These are phyloP conservation scores for Aphelenchoides avenae DNA, from an alignment of 1,140 invertebrate genomes.

Conservation along the genomic window DNA sequence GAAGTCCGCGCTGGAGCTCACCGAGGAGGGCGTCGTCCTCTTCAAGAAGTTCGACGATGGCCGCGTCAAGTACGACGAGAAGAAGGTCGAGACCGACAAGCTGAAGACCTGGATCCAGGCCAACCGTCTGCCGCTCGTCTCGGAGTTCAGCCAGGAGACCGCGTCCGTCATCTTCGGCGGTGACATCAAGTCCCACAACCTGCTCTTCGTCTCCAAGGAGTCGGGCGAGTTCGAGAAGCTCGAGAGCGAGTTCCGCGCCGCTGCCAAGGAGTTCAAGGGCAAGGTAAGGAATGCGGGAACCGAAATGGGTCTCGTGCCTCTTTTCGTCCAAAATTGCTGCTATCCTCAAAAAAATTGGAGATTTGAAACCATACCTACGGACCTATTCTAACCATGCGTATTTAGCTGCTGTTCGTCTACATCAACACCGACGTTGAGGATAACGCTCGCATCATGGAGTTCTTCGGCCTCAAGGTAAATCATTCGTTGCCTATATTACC, in stretches of 20 bases:
- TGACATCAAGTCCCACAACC: conserved; percentile 88
- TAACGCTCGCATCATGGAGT: conserved; percentile 92
- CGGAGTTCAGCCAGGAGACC: conserved; percentile 96
- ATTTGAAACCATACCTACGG: no score
- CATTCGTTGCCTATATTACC: no score
- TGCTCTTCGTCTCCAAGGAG: conserved; percentile 84
- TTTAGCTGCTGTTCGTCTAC: conserved; percentile 80
- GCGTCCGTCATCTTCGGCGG: conserved; percentile 96
- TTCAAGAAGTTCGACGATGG: conserved; percentile 97
- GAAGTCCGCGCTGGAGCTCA: conserved; percentile 69
- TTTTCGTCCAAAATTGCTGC: no score
- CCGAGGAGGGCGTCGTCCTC: conserved; percentile 70
- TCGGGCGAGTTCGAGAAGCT: conserved; percentile 72
- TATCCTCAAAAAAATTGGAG: no score
- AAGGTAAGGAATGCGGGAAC: conserved; percentile 31
- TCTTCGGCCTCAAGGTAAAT: conserved; percentile 99
- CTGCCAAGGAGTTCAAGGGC: conserved; percentile 77
- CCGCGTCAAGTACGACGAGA: conserved; percentile 73
- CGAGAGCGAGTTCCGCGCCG: conserved; percentile 65
- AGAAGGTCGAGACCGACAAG: conserved; percentile 66
- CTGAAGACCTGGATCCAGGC: conserved; percentile 78
- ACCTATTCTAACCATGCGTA: no score
- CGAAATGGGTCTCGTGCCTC: no score
- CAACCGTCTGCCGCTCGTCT: conserved; percentile 81
- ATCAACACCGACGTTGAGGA: conserved; percentile 92